phyloP scores from a whole-genome alignment of 2,888 invertebrate species.

The Gortyna flavago region DNA sequence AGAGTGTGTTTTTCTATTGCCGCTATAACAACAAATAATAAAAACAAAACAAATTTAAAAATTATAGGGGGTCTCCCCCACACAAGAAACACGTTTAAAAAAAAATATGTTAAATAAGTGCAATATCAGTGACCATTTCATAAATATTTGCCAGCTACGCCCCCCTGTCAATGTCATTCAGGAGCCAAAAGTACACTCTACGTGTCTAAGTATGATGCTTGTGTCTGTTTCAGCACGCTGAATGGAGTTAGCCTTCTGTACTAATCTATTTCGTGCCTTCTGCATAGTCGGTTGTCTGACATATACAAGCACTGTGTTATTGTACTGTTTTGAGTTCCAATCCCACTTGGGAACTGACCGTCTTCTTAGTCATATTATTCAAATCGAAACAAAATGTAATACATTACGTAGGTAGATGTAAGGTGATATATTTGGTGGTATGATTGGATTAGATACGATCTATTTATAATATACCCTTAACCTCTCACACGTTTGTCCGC shows the following conservation, averaged over 20 bases:
- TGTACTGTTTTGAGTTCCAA: conserved; percentile 36
- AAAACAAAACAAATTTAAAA: neutral
- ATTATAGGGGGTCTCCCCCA: neutral
- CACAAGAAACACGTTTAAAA: neutral
- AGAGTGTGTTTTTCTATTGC: neutral
- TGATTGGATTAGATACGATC: neutral
- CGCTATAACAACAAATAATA: neutral
- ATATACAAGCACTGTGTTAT: conserved; percentile 39
- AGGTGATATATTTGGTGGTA: too few species aligned
- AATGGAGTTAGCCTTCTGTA: neutral
- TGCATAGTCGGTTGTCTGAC: conserved; percentile 30
- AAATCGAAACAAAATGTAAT: conserved; percentile 24
- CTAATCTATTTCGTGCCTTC: conserved; percentile 5
- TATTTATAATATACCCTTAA: conserved; percentile 4
- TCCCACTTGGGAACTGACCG: conserved; percentile 41
- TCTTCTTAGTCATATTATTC: conserved; percentile 35
- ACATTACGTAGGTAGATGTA: neutral
- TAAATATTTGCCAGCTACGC: neutral
- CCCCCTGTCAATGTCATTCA: neutral
- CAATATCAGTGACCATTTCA: neutral
- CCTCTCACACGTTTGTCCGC: too few species aligned
- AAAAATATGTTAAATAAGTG: neutral
- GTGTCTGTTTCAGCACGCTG: neutral
- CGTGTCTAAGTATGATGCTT: neutral
- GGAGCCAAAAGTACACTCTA: neutral